A percentile compares a stretch with the other conserved stretches of the same genome.
Conservation (phyloP, 1,140 invertebrate genomes). For the Propsilocerus akamusi region DNA sequence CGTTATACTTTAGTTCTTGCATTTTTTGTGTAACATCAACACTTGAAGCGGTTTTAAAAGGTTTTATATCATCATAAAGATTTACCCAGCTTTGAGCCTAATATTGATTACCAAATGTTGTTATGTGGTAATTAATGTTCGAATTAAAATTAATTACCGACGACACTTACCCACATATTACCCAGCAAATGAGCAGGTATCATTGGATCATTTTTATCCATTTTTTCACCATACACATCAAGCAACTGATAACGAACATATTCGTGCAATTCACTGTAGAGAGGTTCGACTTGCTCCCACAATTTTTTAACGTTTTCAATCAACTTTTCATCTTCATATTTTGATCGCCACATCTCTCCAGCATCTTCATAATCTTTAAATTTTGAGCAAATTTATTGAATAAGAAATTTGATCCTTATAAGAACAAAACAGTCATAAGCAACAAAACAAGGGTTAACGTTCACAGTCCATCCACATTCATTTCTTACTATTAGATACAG, state of each 20-base stretch:
- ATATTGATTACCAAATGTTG: conserved; percentile 35
- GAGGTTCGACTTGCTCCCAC: conserved; percentile 31
- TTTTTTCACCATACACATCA: conserved; percentile 24
- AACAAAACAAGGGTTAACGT: too few relatives aligned
- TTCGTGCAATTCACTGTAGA: conserved; percentile 41
- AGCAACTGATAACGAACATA: conserved; percentile 36
- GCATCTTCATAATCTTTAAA: conserved; percentile 9
- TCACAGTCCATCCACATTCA: too few relatives aligned
- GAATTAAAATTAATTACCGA: conserved; percentile 48
- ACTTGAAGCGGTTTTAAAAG: background rate
- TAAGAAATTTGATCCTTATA: too few relatives aligned
- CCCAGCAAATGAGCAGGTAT: conserved; percentile 25
- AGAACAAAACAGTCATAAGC: too few relatives aligned
- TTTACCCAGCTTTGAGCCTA: background rate
- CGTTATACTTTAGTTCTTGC: conserved; percentile 32
- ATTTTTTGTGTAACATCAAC: conserved; percentile 8
- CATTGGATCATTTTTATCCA: conserved; percentile 18
- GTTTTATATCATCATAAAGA: background rate
- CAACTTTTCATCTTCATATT: conserved; percentile 34
- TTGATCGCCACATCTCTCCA: conserved; percentile 27
- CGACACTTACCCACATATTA: conserved; percentile 62
- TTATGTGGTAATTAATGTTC: conserved; percentile 44
- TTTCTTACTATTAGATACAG: conserved; percentile 46
- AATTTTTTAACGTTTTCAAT: conserved; percentile 25
- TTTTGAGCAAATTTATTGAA: background rate